phyloP scores from a whole-genome alignment of 2,113 vertebrate species.

The Chauna torquata region DNA sequence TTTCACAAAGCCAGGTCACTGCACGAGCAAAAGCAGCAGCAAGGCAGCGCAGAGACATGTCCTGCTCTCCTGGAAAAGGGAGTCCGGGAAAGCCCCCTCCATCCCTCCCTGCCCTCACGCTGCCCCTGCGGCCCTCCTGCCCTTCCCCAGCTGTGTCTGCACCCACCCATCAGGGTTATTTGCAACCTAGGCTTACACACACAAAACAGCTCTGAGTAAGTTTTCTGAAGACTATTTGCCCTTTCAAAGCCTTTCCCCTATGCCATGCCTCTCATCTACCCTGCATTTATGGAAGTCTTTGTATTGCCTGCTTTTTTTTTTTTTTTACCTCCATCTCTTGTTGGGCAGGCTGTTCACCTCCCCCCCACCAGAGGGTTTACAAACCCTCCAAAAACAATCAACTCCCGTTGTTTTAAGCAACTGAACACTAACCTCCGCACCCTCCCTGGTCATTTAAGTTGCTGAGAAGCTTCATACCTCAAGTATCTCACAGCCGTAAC shows the following conservation, averaged over 20 bases:
- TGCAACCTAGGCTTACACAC: accelerated
- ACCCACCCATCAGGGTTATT: not conserved
- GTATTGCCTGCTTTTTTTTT: not conserved
- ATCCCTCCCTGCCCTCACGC: not conserved
- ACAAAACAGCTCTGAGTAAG: not conserved
- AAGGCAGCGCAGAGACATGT: not conserved
- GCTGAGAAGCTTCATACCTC: accelerated
- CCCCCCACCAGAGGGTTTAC: not conserved
- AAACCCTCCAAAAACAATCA: not conserved
- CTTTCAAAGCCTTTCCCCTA: not conserved
- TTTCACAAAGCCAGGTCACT: not conserved
- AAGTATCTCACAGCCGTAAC: accelerated
- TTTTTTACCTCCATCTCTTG: no score
- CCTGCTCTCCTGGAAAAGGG: not conserved
- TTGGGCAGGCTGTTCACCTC: not conserved
- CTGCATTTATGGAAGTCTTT: not conserved
- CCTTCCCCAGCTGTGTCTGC: not conserved
- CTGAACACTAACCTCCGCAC: no score
- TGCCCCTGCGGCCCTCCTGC: not conserved
- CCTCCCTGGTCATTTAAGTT: not conserved
- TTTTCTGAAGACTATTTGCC: not conserved
- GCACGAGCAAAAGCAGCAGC: not conserved
- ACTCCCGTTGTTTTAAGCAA: not conserved
- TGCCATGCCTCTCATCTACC: no score
- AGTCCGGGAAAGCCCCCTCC: not conserved